Evolutionary conservation across 2,113 vertebrate genomes (phyloP), one percentile per base, ranked within the genome.

Genomic region (Macquaria ambigua): DNA sequence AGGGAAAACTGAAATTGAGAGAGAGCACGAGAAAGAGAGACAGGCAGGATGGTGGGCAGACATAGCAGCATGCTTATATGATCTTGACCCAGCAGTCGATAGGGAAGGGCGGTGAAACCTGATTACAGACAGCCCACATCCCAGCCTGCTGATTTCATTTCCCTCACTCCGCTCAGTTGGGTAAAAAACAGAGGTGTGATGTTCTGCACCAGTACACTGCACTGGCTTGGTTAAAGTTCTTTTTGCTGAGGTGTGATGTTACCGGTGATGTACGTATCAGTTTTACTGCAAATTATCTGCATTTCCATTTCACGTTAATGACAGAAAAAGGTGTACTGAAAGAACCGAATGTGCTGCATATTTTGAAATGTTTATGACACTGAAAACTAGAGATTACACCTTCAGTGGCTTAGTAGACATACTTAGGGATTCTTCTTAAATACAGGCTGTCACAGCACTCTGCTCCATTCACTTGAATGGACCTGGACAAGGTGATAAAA

Each of bases 41-140:
- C 81, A 61, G 79, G 75, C 90, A 88, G 89, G 89, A 93, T 81
- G 78, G 90, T 89, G 88, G 84, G 87, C 85, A 87, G 93, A 90
- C 90, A 85, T 46, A 81, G 84, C 85, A 87, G 91, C 82, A 66
- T 62, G 82, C 79, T 89, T 82, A 88, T 88, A 90, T 89, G 92
- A 93, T 92, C 91, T 85, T 85, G 85, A 88, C 91, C 92, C 90
- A 81, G 82, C 89, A 93, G 93, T 94, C 90, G 86, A 94, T 94
- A 84, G 81, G 64, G 61, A 90, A 89, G 87, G 93, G 78, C 68
- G 61, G 86, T 89, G 87, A 91, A 94, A 94, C 87, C 90, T 92
- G 91, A 94, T 94, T 94, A 94, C 84, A 84, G 89, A 90, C 84
- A 84, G 90, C 92, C 91, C 90, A 91, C 87, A 92, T 93, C 93